These are phyloP conservation scores for Xiphophorus maculatus DNA, from an alignment of 2,113 vertebrate genomes.

Conservation along the genomic window DNA sequence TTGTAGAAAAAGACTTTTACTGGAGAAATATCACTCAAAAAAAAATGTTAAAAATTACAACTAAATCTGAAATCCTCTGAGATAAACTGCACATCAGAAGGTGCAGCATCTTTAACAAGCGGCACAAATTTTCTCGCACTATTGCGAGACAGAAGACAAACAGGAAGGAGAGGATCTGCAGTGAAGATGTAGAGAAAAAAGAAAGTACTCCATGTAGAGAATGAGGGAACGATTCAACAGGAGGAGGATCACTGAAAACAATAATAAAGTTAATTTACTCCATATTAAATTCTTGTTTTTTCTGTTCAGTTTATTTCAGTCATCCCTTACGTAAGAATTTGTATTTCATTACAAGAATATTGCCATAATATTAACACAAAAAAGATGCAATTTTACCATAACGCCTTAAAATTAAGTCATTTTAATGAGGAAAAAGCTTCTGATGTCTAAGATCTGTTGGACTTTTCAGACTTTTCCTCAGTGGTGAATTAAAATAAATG, in stretches of 20 bases:
- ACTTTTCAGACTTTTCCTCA: too few relatives aligned
- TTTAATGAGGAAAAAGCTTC: too few relatives aligned
- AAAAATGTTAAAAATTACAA: background rate
- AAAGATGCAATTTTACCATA: too few relatives aligned
- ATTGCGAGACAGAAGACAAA: slow-evolving; percentile 3
- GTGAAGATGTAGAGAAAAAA: slow-evolving; percentile 8
- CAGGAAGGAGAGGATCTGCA: slow-evolving; percentile 14
- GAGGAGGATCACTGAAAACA: background rate
- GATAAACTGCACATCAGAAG: too few relatives aligned
- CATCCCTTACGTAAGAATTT: too few relatives aligned
- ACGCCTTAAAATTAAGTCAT: too few relatives aligned
- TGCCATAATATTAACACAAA: too few relatives aligned
- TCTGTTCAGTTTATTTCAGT: too few relatives aligned
- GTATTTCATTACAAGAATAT: too few relatives aligned
- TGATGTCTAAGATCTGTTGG: too few relatives aligned
- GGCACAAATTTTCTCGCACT: too few relatives aligned
- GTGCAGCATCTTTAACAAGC: background rate
- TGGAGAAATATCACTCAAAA: background rate
- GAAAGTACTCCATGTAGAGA: slow-evolving; percentile 12
- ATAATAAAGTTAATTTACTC: background rate
- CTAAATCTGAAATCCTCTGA: background rate
- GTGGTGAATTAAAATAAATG: too few relatives aligned
- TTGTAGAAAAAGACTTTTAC: background rate
- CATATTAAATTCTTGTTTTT: background rate
- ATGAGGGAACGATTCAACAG: background rate